phyloP scores from a whole-genome alignment of 1,140 invertebrate genomes.

The Lithobius niger region DNA sequence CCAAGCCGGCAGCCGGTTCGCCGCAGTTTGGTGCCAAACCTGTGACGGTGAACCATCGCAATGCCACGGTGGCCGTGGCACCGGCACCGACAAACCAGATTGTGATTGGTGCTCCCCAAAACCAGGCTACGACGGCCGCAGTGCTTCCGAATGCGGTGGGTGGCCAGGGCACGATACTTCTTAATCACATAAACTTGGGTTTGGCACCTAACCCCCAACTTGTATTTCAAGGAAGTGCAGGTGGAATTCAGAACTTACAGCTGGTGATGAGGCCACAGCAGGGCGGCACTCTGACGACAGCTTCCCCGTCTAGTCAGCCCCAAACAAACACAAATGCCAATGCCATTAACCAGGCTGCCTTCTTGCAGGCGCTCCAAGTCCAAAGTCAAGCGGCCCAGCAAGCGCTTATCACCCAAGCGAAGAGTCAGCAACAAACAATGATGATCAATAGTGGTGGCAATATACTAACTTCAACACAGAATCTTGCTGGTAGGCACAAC shows the following conservation, averaged over 20 bases:
- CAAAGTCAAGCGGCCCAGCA: constrained; percentile 18
- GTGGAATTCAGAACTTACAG: constrained; percentile 21
- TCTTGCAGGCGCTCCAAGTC: constrained; percentile 18
- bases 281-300: constrained; percentile 6
- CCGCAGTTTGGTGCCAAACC: constrained; percentile 5
- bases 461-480: too few species aligned
- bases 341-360: constrained; percentile 14
- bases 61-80: constrained; percentile 1
- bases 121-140: neutral
- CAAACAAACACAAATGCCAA: constrained; percentile 3
- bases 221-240: constrained; percentile 25
- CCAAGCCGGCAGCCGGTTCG: constrained; percentile 18
- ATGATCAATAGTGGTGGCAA: too few species aligned
- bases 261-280: constrained; percentile 29
- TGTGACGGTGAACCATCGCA: constrained; percentile 6
- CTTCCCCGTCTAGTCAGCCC: constrained; percentile 1
- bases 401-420: constrained; percentile 5
- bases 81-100: constrained; percentile 9
- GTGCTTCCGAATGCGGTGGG: neutral
- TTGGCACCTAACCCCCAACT: constrained; percentile 26
- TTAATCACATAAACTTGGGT: constrained; percentile 20
- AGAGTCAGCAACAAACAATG: constrained; percentile 3
- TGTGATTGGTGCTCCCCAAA: constrained; percentile 16
- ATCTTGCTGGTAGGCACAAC: constrained; percentile 13
- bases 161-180: constrained; percentile 18